Percentiles rank a stretch among this genome's conserved stretches.
These are phyloP conservation scores for Cathartes aura DNA, from an alignment of 2,113 vertebrate genomes.

Conservation along the genomic window DNA sequence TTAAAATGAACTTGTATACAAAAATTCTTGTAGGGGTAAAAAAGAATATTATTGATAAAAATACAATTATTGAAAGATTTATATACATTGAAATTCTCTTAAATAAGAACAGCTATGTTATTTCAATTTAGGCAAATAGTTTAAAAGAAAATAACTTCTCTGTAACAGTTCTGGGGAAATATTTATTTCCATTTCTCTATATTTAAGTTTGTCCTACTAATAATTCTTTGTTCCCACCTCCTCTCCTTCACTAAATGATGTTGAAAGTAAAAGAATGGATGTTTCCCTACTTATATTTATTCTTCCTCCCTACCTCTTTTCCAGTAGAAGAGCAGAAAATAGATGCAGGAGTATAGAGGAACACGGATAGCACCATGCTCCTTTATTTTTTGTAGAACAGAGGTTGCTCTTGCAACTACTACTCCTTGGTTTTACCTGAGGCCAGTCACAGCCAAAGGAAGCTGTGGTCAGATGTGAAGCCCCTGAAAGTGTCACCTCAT, in stretches of 20 bases:
- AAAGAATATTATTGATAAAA: constrained; percentile 10
- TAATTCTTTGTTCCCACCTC: not conserved
- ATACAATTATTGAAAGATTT: constrained; percentile 14
- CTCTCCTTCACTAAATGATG: not conserved
- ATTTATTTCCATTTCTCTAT: not conserved
- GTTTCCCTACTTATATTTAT: not conserved
- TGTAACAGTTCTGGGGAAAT: not conserved
- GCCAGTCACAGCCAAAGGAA: not conserved
- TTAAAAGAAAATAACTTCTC: constrained; percentile 57
- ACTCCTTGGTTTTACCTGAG: not conserved
- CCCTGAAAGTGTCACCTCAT: not conserved
- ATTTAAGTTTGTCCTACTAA: not conserved
- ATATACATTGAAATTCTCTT: constrained; percentile 25
- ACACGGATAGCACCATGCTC: not conserved
- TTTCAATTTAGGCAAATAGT: constrained; percentile 40
- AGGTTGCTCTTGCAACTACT: not conserved
- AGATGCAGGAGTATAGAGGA: not conserved
- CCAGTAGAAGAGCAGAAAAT: not conserved
- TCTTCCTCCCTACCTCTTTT: not conserved
- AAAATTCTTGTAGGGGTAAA: not conserved
- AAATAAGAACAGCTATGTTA: constrained; percentile 28
- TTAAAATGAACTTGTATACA: not conserved
- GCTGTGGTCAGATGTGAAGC: not conserved
- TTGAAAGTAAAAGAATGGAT: not conserved
- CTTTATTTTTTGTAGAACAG: not conserved